Evolutionary conservation across 2,797 vertebrate species (phyloP), one percentile per base, ranked within the genome.

Genomic region (Macropodus opercularis): DNA sequence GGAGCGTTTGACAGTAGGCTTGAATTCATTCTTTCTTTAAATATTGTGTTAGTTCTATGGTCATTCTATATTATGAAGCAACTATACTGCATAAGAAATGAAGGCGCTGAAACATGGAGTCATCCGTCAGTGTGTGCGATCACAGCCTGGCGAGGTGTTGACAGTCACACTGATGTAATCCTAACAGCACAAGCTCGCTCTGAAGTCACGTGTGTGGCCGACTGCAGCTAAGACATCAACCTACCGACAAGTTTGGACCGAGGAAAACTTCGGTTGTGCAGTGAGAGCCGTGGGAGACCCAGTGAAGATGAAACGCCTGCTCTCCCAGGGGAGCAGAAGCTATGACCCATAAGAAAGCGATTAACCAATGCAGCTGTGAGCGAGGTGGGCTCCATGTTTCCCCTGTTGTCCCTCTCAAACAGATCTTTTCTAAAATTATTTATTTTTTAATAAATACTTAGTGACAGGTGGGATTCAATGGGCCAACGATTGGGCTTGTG

Each of bases 221-320:
- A 39, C 39, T 18, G 22, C 55, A 62, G 75, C 69, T 48, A 29
- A 83, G 46, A 80, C 63, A 76, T 61, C 70, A 71, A 67, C 77
- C 43, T 47, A 24, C 63, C 68, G 63, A 85, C 63, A 57, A 77
- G 75, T 80, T 79, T 15, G 40, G 75, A 73, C 58, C 71, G 47
- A 72, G 77, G 63, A 77, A 90, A 92, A 86, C 91, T 92, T 87
- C 82, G 57, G 73, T 91, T 91, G 80, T 69, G 67, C 85, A 63
- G 51, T 49, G 71, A 84, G 57, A 67, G 61, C 59, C 81, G 61
- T 61, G 70, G 70, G 72, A 74, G 41, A 6, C 0, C 65, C 77
- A 48, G 81, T 78, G 75, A 69, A 72, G 77, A 77, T 77, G 79
- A 81, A 75, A 86, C 41, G 42, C 64, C 52, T 69, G 63, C 41